Conservation (phyloP, 2,888 invertebrate genomes). For the Crocallis elinguaria region DNA sequence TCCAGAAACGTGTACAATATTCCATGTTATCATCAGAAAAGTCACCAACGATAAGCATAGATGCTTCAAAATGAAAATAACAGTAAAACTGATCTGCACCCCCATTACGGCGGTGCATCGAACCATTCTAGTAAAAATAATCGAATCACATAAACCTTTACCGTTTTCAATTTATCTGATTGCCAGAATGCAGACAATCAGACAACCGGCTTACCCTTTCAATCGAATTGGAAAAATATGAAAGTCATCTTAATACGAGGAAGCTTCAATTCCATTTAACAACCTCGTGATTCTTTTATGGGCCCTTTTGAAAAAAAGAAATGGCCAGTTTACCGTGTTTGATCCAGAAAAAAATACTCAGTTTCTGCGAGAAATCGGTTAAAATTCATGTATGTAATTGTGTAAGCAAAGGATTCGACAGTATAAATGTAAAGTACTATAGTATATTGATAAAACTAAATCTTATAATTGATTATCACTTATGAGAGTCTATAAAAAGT, state of each 20-base stretch:
- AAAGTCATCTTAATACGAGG: slow-evolving; percentile 2
- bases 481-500: no score
- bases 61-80: neutral
- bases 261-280: slow-evolving; percentile 7
- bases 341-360: no score
- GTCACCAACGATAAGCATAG: neutral
- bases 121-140: slow-evolving; percentile 15
- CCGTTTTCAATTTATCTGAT: slow-evolving; percentile 21
- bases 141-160: slow-evolving; percentile 9
- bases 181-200: slow-evolving; percentile 14
- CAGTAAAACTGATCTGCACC: slow-evolving; percentile 10
- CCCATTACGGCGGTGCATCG: slow-evolving; percentile 1
- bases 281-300: slow-evolving; percentile 1
- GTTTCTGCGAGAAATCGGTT: no score
- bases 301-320: neutral
- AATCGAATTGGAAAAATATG: slow-evolving; percentile 2
- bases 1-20: no score
- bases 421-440: no score
- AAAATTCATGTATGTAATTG: no score
- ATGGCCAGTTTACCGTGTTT: neutral
- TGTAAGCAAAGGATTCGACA: no score
- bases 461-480: no score
- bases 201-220: slow-evolving; percentile 10
- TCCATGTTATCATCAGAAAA: no score
- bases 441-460: no score